phyloP scores from a whole-genome alignment of 2,113 vertebrate genomes.

The Promerops cafer region DNA sequence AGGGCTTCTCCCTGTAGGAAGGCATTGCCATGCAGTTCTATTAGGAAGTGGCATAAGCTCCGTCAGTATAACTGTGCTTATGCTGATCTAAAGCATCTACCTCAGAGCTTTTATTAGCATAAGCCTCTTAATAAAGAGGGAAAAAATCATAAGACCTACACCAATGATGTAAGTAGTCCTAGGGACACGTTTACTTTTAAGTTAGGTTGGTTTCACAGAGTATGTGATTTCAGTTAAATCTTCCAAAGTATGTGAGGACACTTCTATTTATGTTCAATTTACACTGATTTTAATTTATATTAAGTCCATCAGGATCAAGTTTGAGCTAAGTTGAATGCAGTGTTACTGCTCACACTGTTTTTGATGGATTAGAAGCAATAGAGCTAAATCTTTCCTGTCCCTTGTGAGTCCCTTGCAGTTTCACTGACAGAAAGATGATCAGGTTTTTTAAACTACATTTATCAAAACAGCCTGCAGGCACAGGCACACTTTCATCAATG shows the following conservation, averaged over 20 bases:
- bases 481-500: background rate
- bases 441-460: background rate
- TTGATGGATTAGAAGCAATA: background rate
- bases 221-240: background rate
- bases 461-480: background rate
- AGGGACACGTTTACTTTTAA: background rate
- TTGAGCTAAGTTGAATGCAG: background rate
- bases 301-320: conserved; percentile 15
- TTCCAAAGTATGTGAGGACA: background rate
- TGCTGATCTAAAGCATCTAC: background rate
- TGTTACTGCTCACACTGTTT: background rate
- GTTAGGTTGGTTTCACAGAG: background rate
- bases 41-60: background rate
- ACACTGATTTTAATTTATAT: background rate
- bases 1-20: background rate
- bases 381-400: background rate
- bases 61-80: background rate
- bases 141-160: background rate
- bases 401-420: background rate
- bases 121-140: background rate
- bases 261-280: conserved; percentile 24
- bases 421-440: background rate
- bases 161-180: background rate
- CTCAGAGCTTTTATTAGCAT: background rate
- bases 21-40: background rate